Evolutionary conservation across 2,113 vertebrate genomes (phyloP).

Genomic region (Pelobates fuscus): DNA sequence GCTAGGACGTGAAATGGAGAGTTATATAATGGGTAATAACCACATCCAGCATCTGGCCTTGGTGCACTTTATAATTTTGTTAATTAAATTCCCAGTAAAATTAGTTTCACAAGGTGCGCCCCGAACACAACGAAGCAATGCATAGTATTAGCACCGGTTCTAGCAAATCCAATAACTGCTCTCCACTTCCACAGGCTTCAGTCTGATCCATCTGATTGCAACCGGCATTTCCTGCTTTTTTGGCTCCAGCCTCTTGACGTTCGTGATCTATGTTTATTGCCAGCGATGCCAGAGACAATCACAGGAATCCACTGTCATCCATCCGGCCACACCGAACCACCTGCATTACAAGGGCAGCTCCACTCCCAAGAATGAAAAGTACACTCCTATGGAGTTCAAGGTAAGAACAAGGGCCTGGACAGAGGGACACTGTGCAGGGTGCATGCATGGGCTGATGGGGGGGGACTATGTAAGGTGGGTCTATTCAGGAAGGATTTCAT

Average conservation of each 20-base stretch:
- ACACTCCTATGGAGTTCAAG: constrained; percentile 99
- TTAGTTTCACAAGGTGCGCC: too few species aligned
- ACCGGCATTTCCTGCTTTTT: constrained; percentile 95
- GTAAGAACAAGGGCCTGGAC: constrained; percentile 65
- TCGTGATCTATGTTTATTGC: constrained; percentile 91
- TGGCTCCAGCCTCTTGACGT: constrained; percentile 90
- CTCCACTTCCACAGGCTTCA: constrained; percentile 77
- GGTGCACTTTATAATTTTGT: too few species aligned
- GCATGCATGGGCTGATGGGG: not conserved
- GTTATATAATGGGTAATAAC: too few species aligned
- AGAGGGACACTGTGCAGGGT: not conserved
- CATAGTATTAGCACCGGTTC: too few species aligned
- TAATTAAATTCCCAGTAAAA: too few species aligned
- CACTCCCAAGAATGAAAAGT: constrained; percentile 97
- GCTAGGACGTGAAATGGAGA: too few species aligned
- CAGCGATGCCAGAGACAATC: constrained; percentile 92
- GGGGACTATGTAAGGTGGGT: constrained; percentile 16
- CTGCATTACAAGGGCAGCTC: constrained; percentile 95
- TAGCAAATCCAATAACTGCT: not conserved
- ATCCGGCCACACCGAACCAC: constrained; percentile 96
- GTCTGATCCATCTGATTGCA: constrained; percentile 90
- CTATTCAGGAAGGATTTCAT: too few species aligned
- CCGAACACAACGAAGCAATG: too few species aligned
- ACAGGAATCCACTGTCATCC: constrained; percentile 93
- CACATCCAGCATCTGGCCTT: too few species aligned